These are phyloP conservation scores for Cheilosia grossa DNA, from an alignment of 2,888 invertebrate species.

Conservation along the genomic window DNA sequence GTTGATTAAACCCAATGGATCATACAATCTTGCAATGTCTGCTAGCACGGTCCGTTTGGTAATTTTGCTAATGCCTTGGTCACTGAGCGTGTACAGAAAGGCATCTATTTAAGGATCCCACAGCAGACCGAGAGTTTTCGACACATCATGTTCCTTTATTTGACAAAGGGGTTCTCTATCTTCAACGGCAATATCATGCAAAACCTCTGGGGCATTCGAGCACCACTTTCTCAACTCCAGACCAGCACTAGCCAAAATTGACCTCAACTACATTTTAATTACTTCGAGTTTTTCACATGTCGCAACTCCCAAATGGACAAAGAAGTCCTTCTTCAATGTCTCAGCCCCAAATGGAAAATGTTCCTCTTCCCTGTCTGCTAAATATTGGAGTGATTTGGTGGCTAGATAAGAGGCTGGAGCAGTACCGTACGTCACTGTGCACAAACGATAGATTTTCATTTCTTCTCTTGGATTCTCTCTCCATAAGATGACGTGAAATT, in stretches of 20 bases:
- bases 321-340: not conserved
- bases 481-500: slow-evolving; percentile 17
- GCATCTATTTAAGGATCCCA: slow-evolving; percentile 20
- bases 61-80: not conserved
- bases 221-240: slow-evolving; percentile 17
- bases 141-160: slow-evolving; percentile 19
- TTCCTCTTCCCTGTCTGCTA: not conserved
- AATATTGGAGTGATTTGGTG: not conserved
- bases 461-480: slow-evolving; percentile 17
- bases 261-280: not conserved
- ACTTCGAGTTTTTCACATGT: too few relatives aligned
- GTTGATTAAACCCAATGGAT: slow-evolving; percentile 33
- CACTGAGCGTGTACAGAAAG: not conserved
- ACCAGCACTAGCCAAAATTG: slow-evolving; percentile 1
- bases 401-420: slow-evolving; percentile 30
- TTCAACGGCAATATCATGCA: slow-evolving; percentile 15
- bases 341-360: not conserved
- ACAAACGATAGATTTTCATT: slow-evolving; percentile 10
- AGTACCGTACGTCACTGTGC: slow-evolving; percentile 14
- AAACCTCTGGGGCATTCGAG: slow-evolving; percentile 9
- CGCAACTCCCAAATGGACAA: not conserved
- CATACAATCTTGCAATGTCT: slow-evolving; percentile 40
- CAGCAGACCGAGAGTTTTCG: slow-evolving; percentile 16
- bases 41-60: slow-evolving; percentile 30
- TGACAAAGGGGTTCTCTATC: slow-evolving; percentile 32